phyloP scores from a whole-genome alignment of 1,140 invertebrate species.

The Steinernema feltiae region DNA sequence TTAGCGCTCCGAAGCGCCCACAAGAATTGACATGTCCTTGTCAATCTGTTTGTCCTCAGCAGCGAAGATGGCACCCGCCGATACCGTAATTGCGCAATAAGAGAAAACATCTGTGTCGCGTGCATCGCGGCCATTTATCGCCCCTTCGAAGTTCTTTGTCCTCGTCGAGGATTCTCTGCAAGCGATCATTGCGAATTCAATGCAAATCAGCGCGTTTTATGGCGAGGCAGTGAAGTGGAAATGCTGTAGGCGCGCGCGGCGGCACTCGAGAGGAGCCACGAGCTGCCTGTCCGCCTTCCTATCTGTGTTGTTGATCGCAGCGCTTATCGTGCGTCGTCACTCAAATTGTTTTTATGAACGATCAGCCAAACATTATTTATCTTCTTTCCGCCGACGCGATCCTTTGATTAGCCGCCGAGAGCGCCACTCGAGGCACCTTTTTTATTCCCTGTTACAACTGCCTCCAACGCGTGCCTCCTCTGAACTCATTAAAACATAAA shows the following conservation, averaged over 20 bases:
- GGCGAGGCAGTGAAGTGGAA: neutral
- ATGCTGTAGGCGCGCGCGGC: neutral
- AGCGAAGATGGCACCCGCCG: too few species aligned
- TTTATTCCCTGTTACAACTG: slow-evolving; percentile 4
- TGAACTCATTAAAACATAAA: neutral
- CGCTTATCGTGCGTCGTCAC: neutral
- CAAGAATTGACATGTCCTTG: neutral
- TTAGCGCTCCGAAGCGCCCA: neutral
- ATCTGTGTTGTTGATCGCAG: neutral
- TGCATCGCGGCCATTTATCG: neutral
- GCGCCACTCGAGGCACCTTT: neutral
- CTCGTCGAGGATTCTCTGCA: neutral
- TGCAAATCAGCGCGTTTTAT: neutral
- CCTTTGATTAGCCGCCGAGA: slow-evolving; percentile 4
- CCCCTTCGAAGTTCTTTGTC: neutral
- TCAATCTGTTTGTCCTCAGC: neutral
- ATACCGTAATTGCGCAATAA: neutral
- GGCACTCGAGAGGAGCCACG: too few species aligned
- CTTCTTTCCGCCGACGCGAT: neutral
- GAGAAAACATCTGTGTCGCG: neutral
- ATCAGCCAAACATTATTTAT: neutral
- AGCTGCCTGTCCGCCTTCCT: neutral
- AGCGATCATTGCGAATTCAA: neutral
- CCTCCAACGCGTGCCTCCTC: too few species aligned
- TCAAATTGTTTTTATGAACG: neutral